These are phyloP conservation scores for Hassar affinis DNA, from an alignment of 2,113 vertebrate species.

Conservation along the genomic window DNA sequence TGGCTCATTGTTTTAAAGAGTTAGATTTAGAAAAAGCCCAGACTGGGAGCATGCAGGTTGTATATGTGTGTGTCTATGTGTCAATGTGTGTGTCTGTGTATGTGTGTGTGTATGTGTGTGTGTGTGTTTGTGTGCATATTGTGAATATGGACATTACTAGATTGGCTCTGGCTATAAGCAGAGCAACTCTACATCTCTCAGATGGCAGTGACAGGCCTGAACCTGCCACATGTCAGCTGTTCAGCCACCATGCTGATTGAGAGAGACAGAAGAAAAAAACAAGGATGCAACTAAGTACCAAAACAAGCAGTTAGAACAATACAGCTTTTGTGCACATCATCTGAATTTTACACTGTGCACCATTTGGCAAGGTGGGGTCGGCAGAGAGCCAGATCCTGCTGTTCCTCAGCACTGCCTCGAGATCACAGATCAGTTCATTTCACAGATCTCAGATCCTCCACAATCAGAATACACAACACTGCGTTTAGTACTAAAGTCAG, in stretches of 20 bases:
- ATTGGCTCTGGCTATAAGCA: constrained; percentile 37
- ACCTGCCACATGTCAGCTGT: constrained; percentile 9
- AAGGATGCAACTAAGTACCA: constrained; percentile 27
- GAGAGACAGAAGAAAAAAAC: constrained; percentile 29
- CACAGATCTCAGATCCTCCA: background rate
- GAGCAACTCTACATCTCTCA: constrained; percentile 36
- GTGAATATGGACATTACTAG: constrained; percentile 37
- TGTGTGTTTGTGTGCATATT: constrained; percentile 26
- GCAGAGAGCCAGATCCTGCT: constrained; percentile 23
- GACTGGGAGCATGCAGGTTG: constrained; percentile 58
- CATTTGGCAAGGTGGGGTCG: constrained; percentile 49
- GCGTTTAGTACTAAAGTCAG: constrained; percentile 13
- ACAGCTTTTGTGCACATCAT: constrained; percentile 33
- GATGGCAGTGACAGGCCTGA: constrained; percentile 35
- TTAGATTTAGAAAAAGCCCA: constrained; percentile 51
- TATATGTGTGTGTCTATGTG: constrained; percentile 13
- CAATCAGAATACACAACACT: constrained; percentile 7
- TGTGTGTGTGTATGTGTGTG: constrained; percentile 31
- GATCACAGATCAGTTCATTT: constrained; percentile 15
- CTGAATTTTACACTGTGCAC: constrained; percentile 39
- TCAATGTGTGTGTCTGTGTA: constrained; percentile 31
- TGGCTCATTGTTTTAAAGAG: constrained; percentile 54
- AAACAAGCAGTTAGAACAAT: constrained; percentile 45
- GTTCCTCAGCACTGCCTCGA: constrained; percentile 26
- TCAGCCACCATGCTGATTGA: constrained; percentile 35